These are phyloP conservation scores for Ectropis crepuscularia DNA, from an alignment of 2,888 invertebrate species.

Conservation along the genomic window DNA sequence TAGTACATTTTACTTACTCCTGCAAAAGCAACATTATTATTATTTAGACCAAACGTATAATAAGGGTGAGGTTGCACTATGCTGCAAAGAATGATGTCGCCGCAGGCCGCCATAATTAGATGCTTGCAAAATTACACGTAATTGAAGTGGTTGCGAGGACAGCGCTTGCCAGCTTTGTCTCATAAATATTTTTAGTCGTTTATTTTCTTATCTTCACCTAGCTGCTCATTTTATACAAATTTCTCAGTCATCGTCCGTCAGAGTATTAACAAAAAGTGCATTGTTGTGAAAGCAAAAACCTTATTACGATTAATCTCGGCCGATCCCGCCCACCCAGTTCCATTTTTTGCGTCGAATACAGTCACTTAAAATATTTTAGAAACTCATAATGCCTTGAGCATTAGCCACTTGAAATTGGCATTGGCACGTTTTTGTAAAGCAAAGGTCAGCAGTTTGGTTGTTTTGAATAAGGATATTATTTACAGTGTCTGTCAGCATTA, in stretches of 20 bases:
- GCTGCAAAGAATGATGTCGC: conserved; percentile 61
- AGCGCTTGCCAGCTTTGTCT: conserved; percentile 50
- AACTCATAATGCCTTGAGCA: conserved; percentile 9
- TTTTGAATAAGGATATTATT: conserved; percentile 59
- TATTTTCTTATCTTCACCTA: conserved; percentile 28
- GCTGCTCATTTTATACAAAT: conserved; percentile 23
- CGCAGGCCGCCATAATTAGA: conserved; percentile 62
- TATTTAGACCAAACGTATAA: conserved; percentile 51
- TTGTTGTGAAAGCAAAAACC: conserved; percentile 12
- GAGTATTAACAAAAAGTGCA: conserved; percentile 11
- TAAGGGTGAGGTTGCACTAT: conserved; percentile 49
- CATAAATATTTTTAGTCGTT: conserved; percentile 41
- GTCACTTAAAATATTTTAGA: conserved; percentile 31
- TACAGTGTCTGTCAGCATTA: conserved; percentile 59
- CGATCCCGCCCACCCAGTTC: conserved; percentile 26
- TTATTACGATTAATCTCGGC: conserved; percentile 14
- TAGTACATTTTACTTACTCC: conserved; percentile 23
- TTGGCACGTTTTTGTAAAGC: conserved; percentile 42
- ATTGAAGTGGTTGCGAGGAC: conserved; percentile 57
- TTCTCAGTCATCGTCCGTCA: conserved; percentile 16
- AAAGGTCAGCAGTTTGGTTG: conserved; percentile 59
- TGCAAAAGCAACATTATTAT: conserved; percentile 44
- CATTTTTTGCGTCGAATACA: conserved; percentile 23
- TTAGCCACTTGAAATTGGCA: conserved; percentile 40
- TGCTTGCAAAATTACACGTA: conserved; percentile 64